Evolutionary conservation across 2,888 invertebrate species (phyloP), one percentile per base, ranked within the genome.

Genomic region (Agriopis aurantiaria): DNA sequence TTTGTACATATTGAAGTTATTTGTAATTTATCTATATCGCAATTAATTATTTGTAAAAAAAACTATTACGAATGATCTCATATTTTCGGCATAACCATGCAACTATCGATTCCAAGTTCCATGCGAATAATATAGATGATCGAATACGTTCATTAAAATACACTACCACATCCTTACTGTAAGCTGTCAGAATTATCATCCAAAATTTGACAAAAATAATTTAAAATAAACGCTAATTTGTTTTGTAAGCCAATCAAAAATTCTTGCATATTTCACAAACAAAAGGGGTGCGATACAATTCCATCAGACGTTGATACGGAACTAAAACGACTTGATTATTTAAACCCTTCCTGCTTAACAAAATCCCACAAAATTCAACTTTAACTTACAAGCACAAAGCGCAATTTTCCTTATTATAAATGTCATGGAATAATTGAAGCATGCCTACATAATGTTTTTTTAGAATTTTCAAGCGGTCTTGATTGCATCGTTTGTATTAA

Each of bases 161-260:
- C 2, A 23, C 17, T 23, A 23, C 17, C 17, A 1, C 17, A 23
- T 23, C 17, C 17, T 23, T 23, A 23, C 17, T 23, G 17, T 23
- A 23, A 23, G 17, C 1, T 23, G 17, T 23, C 17, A 23, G 2
- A 23, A 23, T 1, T 23, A 23, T 23, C 17, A 23, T 23, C 17
- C 17, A 1, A 23, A 23, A 23, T 23, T 23, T 23, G 17, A 23
- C 17, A 23, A 23, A n/a, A n/a, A n/a, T n/a, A n/a, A n/a, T n/a
- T n/a, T n/a, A n/a, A n/a, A n/a, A n/a, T n/a, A n/a, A 23, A 23
- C 76, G 80, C 82, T 82, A 86, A 86, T 86, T 88, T 82, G 83
- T 82, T 33, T 78, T 83, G 82, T 83, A 88, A 87, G 77, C 83
- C 86, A 88, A 89, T 89, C 85, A 87, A 83, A 83, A 69, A 85